phyloP scores from a whole-genome alignment of 2,797 vertebrate species.

The Monodelphis domestica region DNA sequence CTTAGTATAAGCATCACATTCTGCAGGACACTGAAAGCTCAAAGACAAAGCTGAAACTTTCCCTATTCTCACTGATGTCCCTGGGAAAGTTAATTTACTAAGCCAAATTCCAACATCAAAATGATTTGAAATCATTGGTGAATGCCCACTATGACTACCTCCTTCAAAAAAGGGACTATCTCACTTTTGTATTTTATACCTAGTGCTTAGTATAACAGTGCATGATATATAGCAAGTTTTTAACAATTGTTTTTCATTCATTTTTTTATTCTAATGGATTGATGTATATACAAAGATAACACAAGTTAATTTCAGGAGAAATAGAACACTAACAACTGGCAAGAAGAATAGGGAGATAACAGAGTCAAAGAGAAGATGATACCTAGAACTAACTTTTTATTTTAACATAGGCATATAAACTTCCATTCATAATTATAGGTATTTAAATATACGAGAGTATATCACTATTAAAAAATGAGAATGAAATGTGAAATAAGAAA shows the following conservation, averaged over 20 bases:
- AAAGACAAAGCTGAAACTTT: neutral
- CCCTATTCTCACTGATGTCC: neutral
- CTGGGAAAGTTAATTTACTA: neutral
- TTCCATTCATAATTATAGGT: neutral
- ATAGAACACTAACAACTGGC: neutral
- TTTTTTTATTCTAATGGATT: neutral
- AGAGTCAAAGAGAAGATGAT: neutral
- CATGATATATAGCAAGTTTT: neutral
- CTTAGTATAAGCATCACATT: neutral
- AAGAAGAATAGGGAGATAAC: neutral
- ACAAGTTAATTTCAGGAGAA: neutral
- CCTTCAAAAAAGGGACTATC: neutral
- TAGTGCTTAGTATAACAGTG: neutral
- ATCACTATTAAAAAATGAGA: neutral
- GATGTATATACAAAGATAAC: neutral
- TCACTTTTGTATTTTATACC: neutral
- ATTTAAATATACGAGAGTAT: neutral
- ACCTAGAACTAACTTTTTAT: neutral
- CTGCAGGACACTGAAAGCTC: neutral
- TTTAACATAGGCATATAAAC: neutral
- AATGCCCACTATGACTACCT: neutral
- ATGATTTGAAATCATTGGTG: neutral
- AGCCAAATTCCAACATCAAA: neutral
- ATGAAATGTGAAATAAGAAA: neutral
- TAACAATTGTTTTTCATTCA: neutral